A percentile compares a stretch with the other conserved stretches of the same genome.
phyloP scores from a whole-genome alignment of 2,797 vertebrate genomes.

The Pseudocheirus occidentalis region DNA sequence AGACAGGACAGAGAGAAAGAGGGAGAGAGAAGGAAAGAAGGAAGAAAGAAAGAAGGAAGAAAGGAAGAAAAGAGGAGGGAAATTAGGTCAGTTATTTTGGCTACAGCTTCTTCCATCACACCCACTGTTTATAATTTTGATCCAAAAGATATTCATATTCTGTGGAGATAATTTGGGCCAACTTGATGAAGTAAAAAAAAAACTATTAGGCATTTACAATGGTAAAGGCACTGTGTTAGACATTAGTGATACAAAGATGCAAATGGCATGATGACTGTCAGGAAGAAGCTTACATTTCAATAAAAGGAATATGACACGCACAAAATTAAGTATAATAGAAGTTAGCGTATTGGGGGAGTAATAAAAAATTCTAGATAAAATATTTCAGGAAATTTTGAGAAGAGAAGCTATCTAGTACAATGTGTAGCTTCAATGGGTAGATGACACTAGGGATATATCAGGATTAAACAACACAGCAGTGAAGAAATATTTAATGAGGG shows the following conservation, averaged over 20 bases:
- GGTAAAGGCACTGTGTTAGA: neutral
- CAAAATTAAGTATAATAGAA: neutral
- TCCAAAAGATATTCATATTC: neutral
- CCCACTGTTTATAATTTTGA: neutral
- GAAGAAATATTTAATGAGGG: neutral
- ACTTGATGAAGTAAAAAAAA: neutral
- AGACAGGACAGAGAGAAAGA: neutral
- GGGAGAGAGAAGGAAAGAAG: neutral
- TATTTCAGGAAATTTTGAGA: neutral
- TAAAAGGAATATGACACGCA: neutral
- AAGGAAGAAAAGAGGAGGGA: neutral
- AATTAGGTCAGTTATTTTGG: neutral
- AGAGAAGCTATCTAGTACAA: neutral
- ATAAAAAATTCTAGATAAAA: neutral
- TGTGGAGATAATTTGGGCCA: neutral
- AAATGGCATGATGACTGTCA: neutral
- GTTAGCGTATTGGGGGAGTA: neutral
- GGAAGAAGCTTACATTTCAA: neutral
- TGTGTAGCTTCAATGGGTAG: neutral
- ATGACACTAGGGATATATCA: neutral
- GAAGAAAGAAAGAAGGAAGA: fast-evolving
- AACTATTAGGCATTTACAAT: neutral
- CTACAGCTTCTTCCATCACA: neutral
- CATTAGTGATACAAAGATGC: neutral
- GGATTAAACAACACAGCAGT: neutral